Evolutionary conservation across 2,888 invertebrate genomes (phyloP).

Genomic region (Uropetala carovei): DNA sequence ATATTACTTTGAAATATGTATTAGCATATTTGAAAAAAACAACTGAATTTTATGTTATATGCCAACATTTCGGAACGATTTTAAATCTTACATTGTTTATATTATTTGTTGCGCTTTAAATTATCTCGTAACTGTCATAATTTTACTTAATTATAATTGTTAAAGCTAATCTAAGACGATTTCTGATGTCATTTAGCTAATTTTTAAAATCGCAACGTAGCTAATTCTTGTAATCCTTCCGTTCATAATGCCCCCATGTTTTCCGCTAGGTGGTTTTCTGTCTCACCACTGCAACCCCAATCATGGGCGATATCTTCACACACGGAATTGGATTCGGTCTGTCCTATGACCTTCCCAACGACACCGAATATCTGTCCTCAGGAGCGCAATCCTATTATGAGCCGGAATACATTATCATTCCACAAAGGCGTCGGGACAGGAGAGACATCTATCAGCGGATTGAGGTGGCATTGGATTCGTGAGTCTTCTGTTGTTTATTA

Average conservation of each 20-base stretch:
- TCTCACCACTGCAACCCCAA: slow-evolving; percentile 45
- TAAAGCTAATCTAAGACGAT: no score
- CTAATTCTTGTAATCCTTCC: no score
- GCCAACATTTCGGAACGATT: no score
- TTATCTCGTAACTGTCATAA: no score
- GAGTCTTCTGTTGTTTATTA: slow-evolving; percentile 72
- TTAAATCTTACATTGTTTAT: no score
- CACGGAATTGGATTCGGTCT: slow-evolving; percentile 85
- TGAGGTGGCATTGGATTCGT: slow-evolving; percentile 84
- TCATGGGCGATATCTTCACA: slow-evolving; percentile 76
- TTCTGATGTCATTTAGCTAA: no score
- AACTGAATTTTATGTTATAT: no score
- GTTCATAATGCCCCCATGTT: not conserved
- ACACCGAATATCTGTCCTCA: slow-evolving; percentile 76
- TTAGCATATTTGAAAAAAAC: no score
- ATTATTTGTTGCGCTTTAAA: no score
- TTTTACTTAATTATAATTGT: no score
- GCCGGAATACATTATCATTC: slow-evolving; percentile 73
- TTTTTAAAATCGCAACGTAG: no score
- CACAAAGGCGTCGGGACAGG: slow-evolving; percentile 80
- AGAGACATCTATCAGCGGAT: slow-evolving; percentile 83
- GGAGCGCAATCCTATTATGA: slow-evolving; percentile 76
- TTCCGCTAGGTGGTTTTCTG: slow-evolving; percentile 46
- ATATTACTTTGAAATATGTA: no score
- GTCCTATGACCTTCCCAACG: slow-evolving; percentile 78